A percentile compares a stretch with the other conserved stretches of the same genome.
These are phyloP conservation scores for Pardalotus punctatus DNA, from an alignment of 2,113 vertebrate genomes.

Conservation along the genomic window DNA sequence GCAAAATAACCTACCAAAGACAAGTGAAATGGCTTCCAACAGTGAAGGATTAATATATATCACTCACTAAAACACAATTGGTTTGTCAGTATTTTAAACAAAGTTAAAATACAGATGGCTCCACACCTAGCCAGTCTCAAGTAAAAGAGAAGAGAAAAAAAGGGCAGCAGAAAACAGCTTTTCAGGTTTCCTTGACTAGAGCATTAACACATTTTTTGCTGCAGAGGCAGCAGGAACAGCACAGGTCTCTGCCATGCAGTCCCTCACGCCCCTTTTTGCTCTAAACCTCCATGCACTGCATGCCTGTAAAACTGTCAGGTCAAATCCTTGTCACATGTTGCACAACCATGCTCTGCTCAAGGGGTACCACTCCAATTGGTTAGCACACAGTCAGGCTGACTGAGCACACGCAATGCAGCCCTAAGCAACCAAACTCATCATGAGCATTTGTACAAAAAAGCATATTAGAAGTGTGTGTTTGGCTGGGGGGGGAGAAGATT, in stretches of 20 bases:
- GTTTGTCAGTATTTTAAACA: not conserved
- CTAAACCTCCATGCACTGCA: constrained; percentile 20
- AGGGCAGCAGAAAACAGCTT: not conserved
- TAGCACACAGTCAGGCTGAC: constrained; percentile 43
- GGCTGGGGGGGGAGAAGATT: not conserved
- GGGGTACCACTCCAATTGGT: constrained; percentile 4
- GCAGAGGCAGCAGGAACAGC: not conserved
- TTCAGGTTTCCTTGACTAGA: not conserved
- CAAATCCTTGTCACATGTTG: constrained; percentile 62
- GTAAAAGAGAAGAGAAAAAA: not conserved
- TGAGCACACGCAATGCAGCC: constrained; percentile 19
- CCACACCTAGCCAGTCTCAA: not conserved
- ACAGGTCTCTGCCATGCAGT: not conserved
- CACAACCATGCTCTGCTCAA: not conserved
- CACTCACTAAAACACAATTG: not conserved
- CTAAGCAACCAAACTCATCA: constrained; percentile 47
- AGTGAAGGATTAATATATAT: not conserved
- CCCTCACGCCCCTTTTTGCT: not conserved
- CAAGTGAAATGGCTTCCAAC: not conserved
- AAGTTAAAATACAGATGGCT: not conserved
- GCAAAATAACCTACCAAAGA: not conserved
- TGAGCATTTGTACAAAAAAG: constrained; percentile 18
- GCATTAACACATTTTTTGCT: not conserved
- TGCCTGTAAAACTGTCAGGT: constrained; percentile 69
- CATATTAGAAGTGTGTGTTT: not conserved